Base-by-base conservation (phyloP, 2,113 vertebrate genomes). In the Uria aalge region DNA sequence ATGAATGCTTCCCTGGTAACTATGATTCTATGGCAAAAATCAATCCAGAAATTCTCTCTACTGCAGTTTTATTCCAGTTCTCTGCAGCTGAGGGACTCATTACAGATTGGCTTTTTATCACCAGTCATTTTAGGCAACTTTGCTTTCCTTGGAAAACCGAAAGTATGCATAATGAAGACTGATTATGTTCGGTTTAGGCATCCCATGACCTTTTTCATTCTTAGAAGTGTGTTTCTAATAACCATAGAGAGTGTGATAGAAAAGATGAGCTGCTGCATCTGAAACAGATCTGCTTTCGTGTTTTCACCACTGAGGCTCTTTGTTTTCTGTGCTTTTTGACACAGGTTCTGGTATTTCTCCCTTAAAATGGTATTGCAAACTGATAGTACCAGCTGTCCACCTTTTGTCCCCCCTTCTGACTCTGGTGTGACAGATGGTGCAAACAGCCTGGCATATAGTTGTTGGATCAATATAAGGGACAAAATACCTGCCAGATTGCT, bases 311-410 rank as follows among this genome's bases (percentile, higher is more conserved):
- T 5, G 11, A 84, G 62, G 36, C 36, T 91, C 57, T 91, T 90
- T 92, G 50, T 96, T 95, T 92, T 80, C 75, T 83, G 1, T 48
- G 67, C 24, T 48, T 96, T 90, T 93, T 95, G 89, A 96, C 87
- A 93, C 41, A 64, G 47, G 76, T 95, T 94, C 64, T 92, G 89
- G 78, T 94, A 87, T 96, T 96, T 96, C 68, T 92, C 88, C 68
- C 48, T 95, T 87, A 77, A 96, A 97, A 95, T 68, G 79, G 53
- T 67, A 90, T 88, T 96, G 83, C 93, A 97, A 90, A 84, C 86
- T 94, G 92, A 96, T 94, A 67, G 81, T 74, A 95, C 95, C 97
- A 97, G 96, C 97, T 98, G 97, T 96, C 94, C 97, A 97, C 97
- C 93, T 97, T 96, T 97, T 86, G 85, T 91, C 71, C 48, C 75